Conservation (phyloP, 2,797 vertebrate genomes). For the Neomorphus geoffroyi region DNA sequence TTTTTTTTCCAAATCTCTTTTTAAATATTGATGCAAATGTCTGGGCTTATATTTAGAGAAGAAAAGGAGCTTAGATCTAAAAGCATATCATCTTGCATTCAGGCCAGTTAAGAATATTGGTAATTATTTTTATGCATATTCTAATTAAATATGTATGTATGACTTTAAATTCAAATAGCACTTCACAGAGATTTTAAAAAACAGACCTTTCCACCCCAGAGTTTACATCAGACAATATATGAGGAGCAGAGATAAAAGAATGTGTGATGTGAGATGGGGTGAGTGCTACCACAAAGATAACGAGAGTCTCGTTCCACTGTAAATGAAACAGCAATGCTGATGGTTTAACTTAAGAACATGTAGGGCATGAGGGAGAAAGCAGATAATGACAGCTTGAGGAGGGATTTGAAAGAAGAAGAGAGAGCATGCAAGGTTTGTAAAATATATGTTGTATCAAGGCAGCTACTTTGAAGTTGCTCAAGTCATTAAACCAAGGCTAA, state of each 20-base stretch:
- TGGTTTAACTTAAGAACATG: constrained; percentile 8
- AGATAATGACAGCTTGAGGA: neutral
- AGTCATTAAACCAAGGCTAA: constrained; percentile 7
- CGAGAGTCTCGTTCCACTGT: neutral
- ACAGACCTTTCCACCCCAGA: neutral
- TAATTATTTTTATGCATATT: constrained; percentile 48
- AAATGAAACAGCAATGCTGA: neutral
- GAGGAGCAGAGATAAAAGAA: neutral
- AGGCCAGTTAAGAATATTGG: neutral
- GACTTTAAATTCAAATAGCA: constrained; percentile 48
- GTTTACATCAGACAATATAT: neutral
- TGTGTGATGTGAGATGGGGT: neutral
- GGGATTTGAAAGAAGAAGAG: neutral
- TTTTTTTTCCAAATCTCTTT: neutral
- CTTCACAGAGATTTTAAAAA: constrained; percentile 17
- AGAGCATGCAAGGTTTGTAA: neutral
- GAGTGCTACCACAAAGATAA: neutral
- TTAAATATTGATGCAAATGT: constrained; percentile 39
- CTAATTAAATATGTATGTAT: constrained; percentile 44
- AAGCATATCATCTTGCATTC: neutral
- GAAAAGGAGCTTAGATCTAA: constrained; percentile 15
- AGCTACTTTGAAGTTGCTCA: neutral
- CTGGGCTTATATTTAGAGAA: constrained; percentile 12
- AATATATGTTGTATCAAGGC: neutral
- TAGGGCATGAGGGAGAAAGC: neutral